Conservation (phyloP, 1,140 invertebrate species). For the Lordiphosa clarofinis region DNA sequence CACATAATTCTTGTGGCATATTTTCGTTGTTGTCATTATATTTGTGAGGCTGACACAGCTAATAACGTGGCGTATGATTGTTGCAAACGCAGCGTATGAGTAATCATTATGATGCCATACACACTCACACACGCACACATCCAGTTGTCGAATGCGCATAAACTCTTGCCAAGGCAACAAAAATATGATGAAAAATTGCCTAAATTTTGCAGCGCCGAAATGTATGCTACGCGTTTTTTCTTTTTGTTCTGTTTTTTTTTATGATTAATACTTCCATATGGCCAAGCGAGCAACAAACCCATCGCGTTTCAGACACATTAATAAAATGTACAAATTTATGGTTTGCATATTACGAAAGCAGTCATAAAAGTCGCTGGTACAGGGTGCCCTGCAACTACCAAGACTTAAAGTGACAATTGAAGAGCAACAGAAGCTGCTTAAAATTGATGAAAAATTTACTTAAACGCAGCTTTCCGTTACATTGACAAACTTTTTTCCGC, state of each 20-base stretch:
- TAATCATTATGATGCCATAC: slow-evolving; percentile 66
- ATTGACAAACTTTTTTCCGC: slow-evolving; percentile 65
- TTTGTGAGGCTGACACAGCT: slow-evolving; percentile 72
- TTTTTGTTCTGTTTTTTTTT: slow-evolving; percentile 21
- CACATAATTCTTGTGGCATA: slow-evolving; percentile 47
- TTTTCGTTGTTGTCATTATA: slow-evolving; percentile 75
- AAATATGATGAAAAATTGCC: slow-evolving; percentile 68
- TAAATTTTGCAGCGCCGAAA: slow-evolving; percentile 65
- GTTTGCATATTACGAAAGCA: slow-evolving; percentile 58
- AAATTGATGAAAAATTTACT: slow-evolving; percentile 71
- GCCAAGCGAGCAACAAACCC: slow-evolving; percentile 49
- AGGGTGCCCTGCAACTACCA: background rate
- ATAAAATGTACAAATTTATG: slow-evolving; percentile 77
- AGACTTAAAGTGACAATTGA: background rate
- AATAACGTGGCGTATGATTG: slow-evolving; percentile 73
- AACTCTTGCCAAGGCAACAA: slow-evolving; percentile 36
- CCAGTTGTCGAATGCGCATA: slow-evolving; percentile 58
- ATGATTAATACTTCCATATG: slow-evolving; percentile 73
- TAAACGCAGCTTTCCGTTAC: slow-evolving; percentile 76
- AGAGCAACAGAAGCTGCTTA: slow-evolving; percentile 8
- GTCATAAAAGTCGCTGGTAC: slow-evolving; percentile 18
- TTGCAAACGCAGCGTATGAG: slow-evolving; percentile 75
- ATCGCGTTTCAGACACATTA: slow-evolving; percentile 66
- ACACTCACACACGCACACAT: slow-evolving; percentile 7
- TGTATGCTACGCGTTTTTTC: slow-evolving; percentile 29